These are phyloP conservation scores for Pyrgus malvae DNA, from an alignment of 2,888 invertebrate species.

Conservation along the genomic window DNA sequence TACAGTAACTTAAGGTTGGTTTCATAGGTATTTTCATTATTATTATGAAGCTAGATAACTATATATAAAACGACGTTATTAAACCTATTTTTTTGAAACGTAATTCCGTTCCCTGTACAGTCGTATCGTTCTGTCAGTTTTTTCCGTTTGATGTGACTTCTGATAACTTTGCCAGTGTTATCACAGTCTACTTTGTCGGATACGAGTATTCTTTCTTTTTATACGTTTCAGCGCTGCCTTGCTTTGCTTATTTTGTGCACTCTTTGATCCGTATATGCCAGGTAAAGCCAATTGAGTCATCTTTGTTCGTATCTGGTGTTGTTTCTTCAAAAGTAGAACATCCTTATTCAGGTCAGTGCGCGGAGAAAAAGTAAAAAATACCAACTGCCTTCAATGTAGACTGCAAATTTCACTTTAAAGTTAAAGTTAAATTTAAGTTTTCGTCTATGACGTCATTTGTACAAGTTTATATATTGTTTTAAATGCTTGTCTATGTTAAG, in stretches of 20 bases:
- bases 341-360: slow-evolving; percentile 18
- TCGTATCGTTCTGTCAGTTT: slow-evolving; percentile 1
- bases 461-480: too few species aligned
- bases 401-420: not conserved
- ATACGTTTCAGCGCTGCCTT: slow-evolving; percentile 1
- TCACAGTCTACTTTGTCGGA: slow-evolving; percentile 3
- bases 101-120: not conserved
- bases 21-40: too few species aligned
- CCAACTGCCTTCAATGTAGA: not conserved
- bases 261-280: slow-evolving; percentile 16
- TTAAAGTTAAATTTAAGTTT: too few species aligned
- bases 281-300: slow-evolving; percentile 9
- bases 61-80: too few species aligned
- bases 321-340: slow-evolving; percentile 20
- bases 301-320: slow-evolving; percentile 10
- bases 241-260: slow-evolving; percentile 15
- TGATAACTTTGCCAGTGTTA: slow-evolving; percentile 12
- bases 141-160: slow-evolving; percentile 16
- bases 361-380: not conserved
- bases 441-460: too few species aligned
- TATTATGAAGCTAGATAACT: too few species aligned
- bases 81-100: not conserved
- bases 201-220: slow-evolving; percentile 4
- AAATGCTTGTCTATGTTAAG: too few species aligned
- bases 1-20: too few species aligned